A percentile compares a stretch with the other conserved stretches of the same genome.
Conservation (phyloP, 2,797 vertebrate species). For the Anolis apletophallus region DNA sequence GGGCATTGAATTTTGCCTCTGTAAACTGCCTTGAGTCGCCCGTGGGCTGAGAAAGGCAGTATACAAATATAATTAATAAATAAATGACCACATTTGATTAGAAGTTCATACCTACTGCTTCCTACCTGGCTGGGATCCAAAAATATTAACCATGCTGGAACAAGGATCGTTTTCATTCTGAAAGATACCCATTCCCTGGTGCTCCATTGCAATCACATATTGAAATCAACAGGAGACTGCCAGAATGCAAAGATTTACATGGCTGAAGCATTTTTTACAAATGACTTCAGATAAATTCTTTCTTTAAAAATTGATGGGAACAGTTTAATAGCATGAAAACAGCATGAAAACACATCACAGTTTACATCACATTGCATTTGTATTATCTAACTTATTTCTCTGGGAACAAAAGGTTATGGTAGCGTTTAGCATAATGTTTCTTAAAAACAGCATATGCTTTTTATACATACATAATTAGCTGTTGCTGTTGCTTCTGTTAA, state of each 20-base stretch:
- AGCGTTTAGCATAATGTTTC: slow-evolving; percentile 19
- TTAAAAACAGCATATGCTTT: slow-evolving; percentile 16
- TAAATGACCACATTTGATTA: background rate
- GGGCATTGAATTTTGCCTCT: too few relatives aligned
- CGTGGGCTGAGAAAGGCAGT: too few relatives aligned
- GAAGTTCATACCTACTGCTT: background rate
- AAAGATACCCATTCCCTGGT: background rate
- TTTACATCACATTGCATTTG: slow-evolving; percentile 11
- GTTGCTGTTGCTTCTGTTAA: slow-evolving; percentile 22
- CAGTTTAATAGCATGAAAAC: slow-evolving; percentile 22
- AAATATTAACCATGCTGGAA: background rate
- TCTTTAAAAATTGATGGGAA: slow-evolving; percentile 23
- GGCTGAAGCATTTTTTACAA: background rate
- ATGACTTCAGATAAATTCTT: slow-evolving; percentile 21
- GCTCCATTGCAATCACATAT: background rate
- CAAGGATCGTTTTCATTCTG: background rate
- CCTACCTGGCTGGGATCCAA: background rate
- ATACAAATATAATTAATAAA: too few relatives aligned
- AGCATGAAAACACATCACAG: slow-evolving; percentile 5
- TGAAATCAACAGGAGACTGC: background rate
- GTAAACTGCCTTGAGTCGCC: too few relatives aligned
- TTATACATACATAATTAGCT: slow-evolving; percentile 39
- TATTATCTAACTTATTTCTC: slow-evolving; percentile 34
- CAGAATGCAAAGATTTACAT: slow-evolving; percentile 3
- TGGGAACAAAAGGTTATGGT: slow-evolving; percentile 47